Conservation (phyloP, 1,140 invertebrate genomes). For the Drosophila pseudoobscura region DNA sequence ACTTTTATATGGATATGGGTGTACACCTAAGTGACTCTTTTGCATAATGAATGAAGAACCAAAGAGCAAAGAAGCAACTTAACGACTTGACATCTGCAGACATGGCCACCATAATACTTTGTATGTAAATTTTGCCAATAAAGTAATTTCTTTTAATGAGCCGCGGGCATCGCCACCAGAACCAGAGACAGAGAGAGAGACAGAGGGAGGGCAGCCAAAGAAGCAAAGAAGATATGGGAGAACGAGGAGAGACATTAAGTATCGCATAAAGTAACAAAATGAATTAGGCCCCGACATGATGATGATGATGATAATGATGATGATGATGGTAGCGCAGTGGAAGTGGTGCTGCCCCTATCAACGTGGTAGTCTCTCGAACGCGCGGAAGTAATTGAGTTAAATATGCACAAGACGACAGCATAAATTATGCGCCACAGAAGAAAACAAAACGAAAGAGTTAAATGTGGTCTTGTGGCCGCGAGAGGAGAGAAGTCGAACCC, state of each 20-base stretch:
- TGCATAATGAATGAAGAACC: conserved; percentile 46
- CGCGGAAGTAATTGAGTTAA: conserved; percentile 81
- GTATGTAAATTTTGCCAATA: conserved; percentile 78
- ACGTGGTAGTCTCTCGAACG: conserved; percentile 56
- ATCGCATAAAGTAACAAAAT: conserved; percentile 76
- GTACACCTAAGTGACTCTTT: conserved; percentile 56
- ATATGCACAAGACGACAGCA: conserved; percentile 81
- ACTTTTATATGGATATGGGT: conserved; percentile 36
- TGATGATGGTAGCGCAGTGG: conserved; percentile 14
- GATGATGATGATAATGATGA: conserved; percentile 44
- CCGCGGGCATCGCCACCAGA: conserved; percentile 47
- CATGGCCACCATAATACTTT: conserved; percentile 78
- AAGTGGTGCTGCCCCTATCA: conserved; percentile 60
- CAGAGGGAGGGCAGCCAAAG: conserved; percentile 16
- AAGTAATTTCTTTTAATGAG: conserved; percentile 80
- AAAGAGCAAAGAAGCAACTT: conserved; percentile 45
- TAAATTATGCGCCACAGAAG: conserved; percentile 68
- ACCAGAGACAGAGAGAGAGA: conserved; percentile 36
- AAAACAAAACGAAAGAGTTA: conserved; percentile 62
- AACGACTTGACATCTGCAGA: conserved; percentile 69
- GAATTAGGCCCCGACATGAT: conserved; percentile 71
- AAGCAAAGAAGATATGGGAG: conserved; percentile 39
- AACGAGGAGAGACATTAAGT: conserved; percentile 56
- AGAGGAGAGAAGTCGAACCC: conserved; percentile 35
- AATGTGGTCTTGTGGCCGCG: conserved; percentile 67